These are phyloP conservation scores for Theodoxus fluviatilis DNA, from an alignment of 2,888 invertebrate species.

Conservation along the genomic window DNA sequence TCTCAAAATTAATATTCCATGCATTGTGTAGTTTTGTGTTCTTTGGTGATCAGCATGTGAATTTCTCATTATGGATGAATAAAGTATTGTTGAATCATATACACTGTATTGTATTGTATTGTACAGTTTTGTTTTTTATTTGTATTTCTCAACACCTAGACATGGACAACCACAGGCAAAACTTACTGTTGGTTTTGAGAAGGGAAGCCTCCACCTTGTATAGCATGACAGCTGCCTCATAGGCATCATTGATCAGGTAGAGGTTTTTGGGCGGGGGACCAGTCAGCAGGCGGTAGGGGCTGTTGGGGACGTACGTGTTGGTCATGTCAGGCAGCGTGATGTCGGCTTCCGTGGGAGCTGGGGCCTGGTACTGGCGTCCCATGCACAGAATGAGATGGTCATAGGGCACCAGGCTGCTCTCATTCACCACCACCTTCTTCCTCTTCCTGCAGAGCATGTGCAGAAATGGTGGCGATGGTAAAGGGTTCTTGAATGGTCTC, in stretches of 20 bases:
- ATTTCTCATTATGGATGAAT: no score
- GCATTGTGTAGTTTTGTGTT: no score
- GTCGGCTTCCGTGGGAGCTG: constrained; percentile 56
- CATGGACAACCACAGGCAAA: not conserved
- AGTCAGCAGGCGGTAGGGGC: constrained; percentile 45
- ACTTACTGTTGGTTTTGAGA: constrained; percentile 47
- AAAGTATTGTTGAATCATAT: no score
- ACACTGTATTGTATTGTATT: no score
- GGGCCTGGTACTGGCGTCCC: constrained; percentile 62
- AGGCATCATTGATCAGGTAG: constrained; percentile 61
- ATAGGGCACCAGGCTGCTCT: constrained; percentile 58
- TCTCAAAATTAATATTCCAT: no score
- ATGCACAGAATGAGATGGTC: constrained; percentile 64
- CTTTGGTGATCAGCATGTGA: no score
- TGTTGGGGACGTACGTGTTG: constrained; percentile 42
- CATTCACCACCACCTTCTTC: constrained; percentile 60
- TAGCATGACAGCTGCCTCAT: constrained; percentile 59
- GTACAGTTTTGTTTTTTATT: no score
- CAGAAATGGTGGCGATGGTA: not conserved
- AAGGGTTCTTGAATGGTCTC: not conserved
- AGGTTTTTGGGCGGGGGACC: constrained; percentile 56
- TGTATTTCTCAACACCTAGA: not conserved
- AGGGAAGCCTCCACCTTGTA: constrained; percentile 57
- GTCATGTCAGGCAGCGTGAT: constrained; percentile 31
- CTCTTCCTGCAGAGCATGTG: constrained; percentile 46